phyloP scores from a whole-genome alignment of 2,888 invertebrate species.

The Morpho deidamia region DNA sequence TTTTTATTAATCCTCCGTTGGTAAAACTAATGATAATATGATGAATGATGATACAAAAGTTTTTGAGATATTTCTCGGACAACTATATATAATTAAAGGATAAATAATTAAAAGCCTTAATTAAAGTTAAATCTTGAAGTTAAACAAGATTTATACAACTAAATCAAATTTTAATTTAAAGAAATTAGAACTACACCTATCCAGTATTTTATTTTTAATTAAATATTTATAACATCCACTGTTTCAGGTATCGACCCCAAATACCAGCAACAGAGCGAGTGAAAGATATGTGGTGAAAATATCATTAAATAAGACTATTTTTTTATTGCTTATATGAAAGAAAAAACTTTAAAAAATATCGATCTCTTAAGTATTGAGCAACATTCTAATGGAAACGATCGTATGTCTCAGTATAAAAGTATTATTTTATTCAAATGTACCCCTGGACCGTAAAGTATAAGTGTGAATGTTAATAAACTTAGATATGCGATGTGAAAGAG shows the following conservation, averaged over 20 bases:
- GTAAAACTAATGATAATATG: too few species aligned
- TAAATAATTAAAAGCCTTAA: too few species aligned
- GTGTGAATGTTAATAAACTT: neutral
- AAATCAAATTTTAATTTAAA: too few species aligned
- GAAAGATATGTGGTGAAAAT: constrained; percentile 76
- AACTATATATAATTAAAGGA: too few species aligned
- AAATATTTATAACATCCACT: too few species aligned
- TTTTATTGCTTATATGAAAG: neutral
- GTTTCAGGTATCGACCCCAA: constrained; percentile 67
- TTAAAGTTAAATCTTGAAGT: too few species aligned
- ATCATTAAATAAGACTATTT: neutral
- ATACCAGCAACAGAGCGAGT: constrained; percentile 70
- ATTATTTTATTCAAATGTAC: constrained; percentile 18
- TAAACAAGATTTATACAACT: too few species aligned
- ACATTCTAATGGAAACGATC: neutral
- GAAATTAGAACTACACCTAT: too few species aligned
- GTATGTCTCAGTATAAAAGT: constrained; percentile 16
- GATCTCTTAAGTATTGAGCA: constrained; percentile 12
- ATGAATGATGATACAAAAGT: too few species aligned
- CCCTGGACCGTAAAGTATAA: neutral
- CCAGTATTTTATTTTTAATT: too few species aligned
- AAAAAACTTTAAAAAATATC: neutral
- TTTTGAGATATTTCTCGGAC: too few species aligned
- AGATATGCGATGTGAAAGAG: constrained; percentile 9
- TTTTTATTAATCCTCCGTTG: too few species aligned